phyloP scores from a whole-genome alignment of 2,888 invertebrate species.

The Diadegma fenestrale region DNA sequence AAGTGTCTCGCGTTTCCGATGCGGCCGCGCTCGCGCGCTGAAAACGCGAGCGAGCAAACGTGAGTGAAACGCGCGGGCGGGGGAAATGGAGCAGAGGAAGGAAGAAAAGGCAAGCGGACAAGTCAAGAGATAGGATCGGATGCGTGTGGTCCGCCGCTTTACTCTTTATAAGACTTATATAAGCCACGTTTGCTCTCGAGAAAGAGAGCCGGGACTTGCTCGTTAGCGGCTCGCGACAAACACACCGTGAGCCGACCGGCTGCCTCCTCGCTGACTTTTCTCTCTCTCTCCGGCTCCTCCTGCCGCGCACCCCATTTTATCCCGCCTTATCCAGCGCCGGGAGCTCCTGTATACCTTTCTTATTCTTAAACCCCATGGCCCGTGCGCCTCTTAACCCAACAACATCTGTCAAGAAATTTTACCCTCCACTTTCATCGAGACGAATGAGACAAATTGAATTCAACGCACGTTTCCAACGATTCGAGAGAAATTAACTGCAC shows the following conservation, averaged over 20 bases:
- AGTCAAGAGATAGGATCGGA: constrained; percentile 83
- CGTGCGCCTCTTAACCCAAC: constrained; percentile 17
- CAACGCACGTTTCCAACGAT: not conserved
- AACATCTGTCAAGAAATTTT: constrained; percentile 25
- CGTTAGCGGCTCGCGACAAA: constrained; percentile 85
- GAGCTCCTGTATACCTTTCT: constrained; percentile 22
- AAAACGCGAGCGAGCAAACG: constrained; percentile 50
- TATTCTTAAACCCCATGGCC: constrained; percentile 2
- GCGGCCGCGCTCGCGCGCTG: constrained; percentile 23
- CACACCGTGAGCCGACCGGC: constrained; percentile 72
- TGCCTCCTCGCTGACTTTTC: constrained; percentile 21
- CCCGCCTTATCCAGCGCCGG: not conserved
- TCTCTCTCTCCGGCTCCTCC: constrained; percentile 22
- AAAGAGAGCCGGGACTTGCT: constrained; percentile 77
- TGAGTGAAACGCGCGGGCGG: constrained; percentile 37
- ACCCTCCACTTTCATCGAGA: constrained; percentile 37
- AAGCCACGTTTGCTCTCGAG: constrained; percentile 77
- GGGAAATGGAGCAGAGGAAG: constrained; percentile 36
- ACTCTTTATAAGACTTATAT: constrained; percentile 84
- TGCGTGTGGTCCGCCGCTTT: constrained; percentile 84
- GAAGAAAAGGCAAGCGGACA: constrained; percentile 69
- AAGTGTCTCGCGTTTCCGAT: constrained; percentile 38
- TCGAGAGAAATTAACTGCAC: not conserved
- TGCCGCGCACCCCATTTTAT: constrained; percentile 16
- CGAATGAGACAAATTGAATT: constrained; percentile 46